Evolutionary conservation across 2,797 vertebrate species (phyloP), one percentile per base, ranked within the genome.

Genomic region (Muscicapa striata): DNA sequence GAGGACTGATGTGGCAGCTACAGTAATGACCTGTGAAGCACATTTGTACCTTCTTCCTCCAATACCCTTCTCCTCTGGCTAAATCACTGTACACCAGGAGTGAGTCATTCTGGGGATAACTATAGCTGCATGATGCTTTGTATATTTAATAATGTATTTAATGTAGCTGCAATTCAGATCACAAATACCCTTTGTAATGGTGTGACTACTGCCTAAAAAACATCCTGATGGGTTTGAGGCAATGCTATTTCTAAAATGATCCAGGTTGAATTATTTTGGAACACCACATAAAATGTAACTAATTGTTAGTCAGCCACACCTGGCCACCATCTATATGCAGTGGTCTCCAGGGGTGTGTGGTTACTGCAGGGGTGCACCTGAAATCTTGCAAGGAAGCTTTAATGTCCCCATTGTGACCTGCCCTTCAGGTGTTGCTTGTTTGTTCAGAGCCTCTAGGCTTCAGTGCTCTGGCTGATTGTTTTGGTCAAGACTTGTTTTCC

Each of bases 231-330:
- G 41, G 54, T 61, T 79, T 58, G 57, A 87, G 67, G 32, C 45
- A 70, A 74, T 67, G 32, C 24, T 82, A 1, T 82, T 93, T 90
- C 67, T 78, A 59, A 93, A 85, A 48, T 64, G 89, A 90, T 80
- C 30, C 12, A 62, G 34, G 64, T 70, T 77, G 75, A 74, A 76
- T 75, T 87, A 52, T 55, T 30, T 88, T 45, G 26, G 49, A 70
- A 88, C 51, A 80, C 67, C 22, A 38, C 13, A 43, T 38, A 51
- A 88, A 87, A 75, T 19, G 5, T 55, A 34, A 17, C 29, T 80
- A 68, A 57, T 36, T 59, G 36, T 81, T 64, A 72, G 34, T 30
- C 46, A 61, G 54, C 48, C 64, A 14, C 36, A 32, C 18, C 61
- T n/a, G 13, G 41, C 14, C 34, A 46, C 38, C 45, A 36, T 36